Conservation (phyloP, 2,113 vertebrate species). For the Turnix velox region DNA sequence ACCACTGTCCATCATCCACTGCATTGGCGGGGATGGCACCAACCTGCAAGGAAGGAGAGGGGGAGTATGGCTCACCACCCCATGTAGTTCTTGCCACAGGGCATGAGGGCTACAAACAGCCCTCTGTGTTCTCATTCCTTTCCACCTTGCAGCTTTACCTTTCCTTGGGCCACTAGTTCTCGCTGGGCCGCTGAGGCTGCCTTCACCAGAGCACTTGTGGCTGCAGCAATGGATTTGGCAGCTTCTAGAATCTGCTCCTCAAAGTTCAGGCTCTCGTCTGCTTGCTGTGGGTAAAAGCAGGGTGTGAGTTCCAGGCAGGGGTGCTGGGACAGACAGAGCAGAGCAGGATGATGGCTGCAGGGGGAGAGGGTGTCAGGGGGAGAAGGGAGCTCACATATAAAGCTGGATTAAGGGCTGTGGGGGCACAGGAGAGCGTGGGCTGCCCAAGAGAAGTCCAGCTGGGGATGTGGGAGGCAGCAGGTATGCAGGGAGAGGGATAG, state of each 20-base stretch:
- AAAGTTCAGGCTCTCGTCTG: constrained; percentile 96
- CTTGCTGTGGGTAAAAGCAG: constrained; percentile 77
- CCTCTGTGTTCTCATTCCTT: background rate
- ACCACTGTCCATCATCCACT: constrained; percentile 97
- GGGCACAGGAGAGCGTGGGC: background rate
- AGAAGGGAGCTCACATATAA: background rate
- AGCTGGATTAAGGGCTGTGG: background rate
- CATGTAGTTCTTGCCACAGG: fast-evolving
- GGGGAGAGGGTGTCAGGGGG: background rate
- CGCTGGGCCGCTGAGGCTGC: constrained; percentile 95
- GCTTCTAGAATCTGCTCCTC: constrained; percentile 98
- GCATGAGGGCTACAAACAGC: background rate
- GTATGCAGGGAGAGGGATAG: background rate
- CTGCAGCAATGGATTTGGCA: constrained; percentile 96
- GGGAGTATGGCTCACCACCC: background rate
- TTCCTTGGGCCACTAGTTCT: constrained; percentile 95
- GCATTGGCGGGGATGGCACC: constrained; percentile 91
- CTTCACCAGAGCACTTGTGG: constrained; percentile 95
- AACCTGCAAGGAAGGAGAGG: constrained; percentile 73
- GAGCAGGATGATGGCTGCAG: background rate
- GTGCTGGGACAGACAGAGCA: background rate
- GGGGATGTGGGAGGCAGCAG: background rate
- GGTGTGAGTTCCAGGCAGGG: background rate
- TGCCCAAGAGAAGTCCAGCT: background rate
- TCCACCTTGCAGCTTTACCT: constrained; percentile 69